These are phyloP conservation scores for Cyclophora punctaria DNA, from an alignment of 2,888 invertebrate species.

Conservation along the genomic window DNA sequence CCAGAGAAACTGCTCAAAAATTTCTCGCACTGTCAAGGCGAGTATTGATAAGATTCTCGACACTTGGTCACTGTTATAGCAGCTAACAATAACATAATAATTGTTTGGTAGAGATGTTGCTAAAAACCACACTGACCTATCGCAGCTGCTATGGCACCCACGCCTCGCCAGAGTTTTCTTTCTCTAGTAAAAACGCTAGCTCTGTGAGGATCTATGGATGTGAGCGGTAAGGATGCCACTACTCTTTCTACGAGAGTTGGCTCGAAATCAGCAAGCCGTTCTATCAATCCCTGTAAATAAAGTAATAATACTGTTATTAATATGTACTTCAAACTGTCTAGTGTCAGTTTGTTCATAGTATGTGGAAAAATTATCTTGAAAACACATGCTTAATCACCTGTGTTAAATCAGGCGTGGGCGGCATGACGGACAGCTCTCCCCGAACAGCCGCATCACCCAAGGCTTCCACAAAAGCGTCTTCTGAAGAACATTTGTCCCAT, in stretches of 20 bases:
- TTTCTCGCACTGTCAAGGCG: too few relatives aligned
- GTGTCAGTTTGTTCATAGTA: too few relatives aligned
- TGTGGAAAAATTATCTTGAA: not conserved
- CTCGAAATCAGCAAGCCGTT: constrained; percentile 78
- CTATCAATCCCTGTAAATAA: constrained; percentile 69
- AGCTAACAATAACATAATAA: not conserved
- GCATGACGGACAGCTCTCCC: constrained; percentile 72
- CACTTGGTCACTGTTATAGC: not conserved
- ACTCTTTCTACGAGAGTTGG: constrained; percentile 81
- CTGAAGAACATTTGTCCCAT: constrained; percentile 65
- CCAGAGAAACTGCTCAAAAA: too few relatives aligned
- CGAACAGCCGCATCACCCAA: constrained; percentile 80
- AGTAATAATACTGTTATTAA: too few relatives aligned
- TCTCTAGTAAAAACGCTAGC: constrained; percentile 55
- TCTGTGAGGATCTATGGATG: constrained; percentile 61
- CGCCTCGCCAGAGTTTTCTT: constrained; percentile 54
- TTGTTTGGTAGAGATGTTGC: not conserved
- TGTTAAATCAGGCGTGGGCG: constrained; percentile 74
- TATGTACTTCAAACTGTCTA: too few relatives aligned
- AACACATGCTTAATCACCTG: constrained; percentile 44
- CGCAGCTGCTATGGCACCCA: constrained; percentile 60
- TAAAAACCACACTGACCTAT: constrained; percentile 32
- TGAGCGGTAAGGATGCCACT: constrained; percentile 65
- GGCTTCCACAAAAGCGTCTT: constrained; percentile 76
- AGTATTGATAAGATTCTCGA: too few relatives aligned